Percentiles rank a stretch among this genome's conserved stretches.
Evolutionary conservation across 2,113 vertebrate genomes (phyloP).

Genomic region (Plecotus auritus): DNA sequence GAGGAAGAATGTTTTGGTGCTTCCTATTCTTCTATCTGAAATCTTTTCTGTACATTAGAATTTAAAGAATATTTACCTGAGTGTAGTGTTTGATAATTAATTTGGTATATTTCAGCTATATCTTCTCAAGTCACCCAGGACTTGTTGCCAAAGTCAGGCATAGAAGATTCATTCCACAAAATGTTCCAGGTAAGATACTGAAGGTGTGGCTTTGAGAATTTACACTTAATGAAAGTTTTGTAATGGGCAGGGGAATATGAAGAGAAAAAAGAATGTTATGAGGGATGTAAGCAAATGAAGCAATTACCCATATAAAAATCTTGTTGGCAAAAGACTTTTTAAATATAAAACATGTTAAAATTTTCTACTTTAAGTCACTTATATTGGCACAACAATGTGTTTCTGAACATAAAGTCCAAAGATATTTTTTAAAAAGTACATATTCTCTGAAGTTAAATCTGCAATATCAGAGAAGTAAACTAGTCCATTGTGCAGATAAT

Average conservation of each 20-base stretch:
- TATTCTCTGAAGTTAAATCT: not conserved
- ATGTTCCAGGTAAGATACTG: not conserved
- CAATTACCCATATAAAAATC: not conserved
- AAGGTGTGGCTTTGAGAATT: not conserved
- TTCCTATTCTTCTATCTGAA: not conserved
- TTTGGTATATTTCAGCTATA: conserved; percentile 4
- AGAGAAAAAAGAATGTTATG: too few relatives aligned
- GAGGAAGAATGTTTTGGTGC: not conserved
- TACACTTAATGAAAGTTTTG: not conserved
- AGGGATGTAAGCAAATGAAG: not conserved
- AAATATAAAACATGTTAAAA: not conserved
- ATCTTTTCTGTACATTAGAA: not conserved
- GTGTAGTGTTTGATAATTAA: not conserved
- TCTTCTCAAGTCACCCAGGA: not conserved
- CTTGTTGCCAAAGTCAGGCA: not conserved
- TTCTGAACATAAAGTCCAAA: not conserved
- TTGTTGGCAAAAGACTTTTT: not conserved
- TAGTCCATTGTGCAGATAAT: not conserved
- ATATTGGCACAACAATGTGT: not conserved
- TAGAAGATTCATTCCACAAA: not conserved
- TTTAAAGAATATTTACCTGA: not conserved
- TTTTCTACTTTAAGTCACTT: not conserved
- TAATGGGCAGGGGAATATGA: not conserved
- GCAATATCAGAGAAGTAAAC: not conserved
- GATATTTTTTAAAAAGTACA: not conserved